These are phyloP conservation scores for Drosophila prosaltans DNA, from an alignment of 1,140 invertebrate genomes.

Conservation along the genomic window DNA sequence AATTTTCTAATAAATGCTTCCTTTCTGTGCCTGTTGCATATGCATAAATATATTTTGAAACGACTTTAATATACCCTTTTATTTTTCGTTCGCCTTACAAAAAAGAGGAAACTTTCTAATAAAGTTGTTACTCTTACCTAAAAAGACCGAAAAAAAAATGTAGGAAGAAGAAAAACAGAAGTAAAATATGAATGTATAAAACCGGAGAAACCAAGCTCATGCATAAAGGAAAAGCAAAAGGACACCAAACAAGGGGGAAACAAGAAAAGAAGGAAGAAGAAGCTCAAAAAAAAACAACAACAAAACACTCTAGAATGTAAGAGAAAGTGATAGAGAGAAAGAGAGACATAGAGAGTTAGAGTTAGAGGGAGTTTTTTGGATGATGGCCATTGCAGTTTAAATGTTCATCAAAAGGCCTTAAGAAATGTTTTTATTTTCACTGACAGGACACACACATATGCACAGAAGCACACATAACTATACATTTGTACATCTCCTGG, in stretches of 20 bases:
- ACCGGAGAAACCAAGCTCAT: background rate
- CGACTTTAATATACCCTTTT: background rate
- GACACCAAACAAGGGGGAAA: background rate
- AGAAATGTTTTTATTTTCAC: slow-evolving; percentile 58
- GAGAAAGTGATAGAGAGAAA: background rate
- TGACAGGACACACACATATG: slow-evolving; percentile 38
- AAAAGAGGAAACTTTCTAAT: background rate
- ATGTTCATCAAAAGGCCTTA: slow-evolving; percentile 49
- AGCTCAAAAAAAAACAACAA: background rate
- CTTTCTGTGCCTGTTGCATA: too few species aligned
- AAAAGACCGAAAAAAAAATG: background rate
- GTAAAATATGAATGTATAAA: slow-evolving; percentile 7
- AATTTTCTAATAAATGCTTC: too few species aligned
- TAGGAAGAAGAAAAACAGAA: background rate
- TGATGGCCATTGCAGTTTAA: slow-evolving; percentile 32
- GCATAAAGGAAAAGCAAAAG: slow-evolving; percentile 7
- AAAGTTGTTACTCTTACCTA: background rate
- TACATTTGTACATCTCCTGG: slow-evolving; percentile 24
- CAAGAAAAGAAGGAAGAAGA: background rate
- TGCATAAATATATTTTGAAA: background rate
- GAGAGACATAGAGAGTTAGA: background rate
- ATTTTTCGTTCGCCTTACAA: background rate
- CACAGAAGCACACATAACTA: slow-evolving; percentile 31
- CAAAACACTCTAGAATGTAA: background rate
- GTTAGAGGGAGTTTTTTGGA: background rate